Evolutionary conservation across 2,113 vertebrate genomes (phyloP).

Genomic region (Lasiurus borealis): DNA sequence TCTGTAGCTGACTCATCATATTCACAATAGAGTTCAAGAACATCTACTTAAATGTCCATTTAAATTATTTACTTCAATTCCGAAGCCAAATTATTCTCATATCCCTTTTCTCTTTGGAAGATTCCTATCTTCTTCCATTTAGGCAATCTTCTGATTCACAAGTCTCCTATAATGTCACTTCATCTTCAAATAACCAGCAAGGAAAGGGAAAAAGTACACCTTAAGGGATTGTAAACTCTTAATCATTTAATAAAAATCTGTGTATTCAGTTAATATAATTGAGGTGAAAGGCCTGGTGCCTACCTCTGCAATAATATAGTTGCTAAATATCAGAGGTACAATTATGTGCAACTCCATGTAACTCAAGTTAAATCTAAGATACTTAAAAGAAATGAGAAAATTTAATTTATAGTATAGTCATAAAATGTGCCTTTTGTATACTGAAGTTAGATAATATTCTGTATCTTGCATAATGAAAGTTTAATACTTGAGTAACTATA

Average conservation of each 20-base stretch:
- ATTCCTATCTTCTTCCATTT: neutral
- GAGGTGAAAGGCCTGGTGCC: neutral
- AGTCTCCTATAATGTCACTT: slow-evolving; percentile 20
- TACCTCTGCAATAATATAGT: neutral
- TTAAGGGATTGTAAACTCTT: slow-evolving; percentile 9
- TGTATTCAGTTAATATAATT: slow-evolving; percentile 25
- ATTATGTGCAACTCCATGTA: slow-evolving; percentile 17
- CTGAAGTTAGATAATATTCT: neutral
- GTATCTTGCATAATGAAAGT: neutral
- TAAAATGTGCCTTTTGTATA: slow-evolving; percentile 5
- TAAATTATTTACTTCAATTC: neutral
- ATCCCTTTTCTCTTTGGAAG: neutral
- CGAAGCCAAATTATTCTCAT: slow-evolving; percentile 37
- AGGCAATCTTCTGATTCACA: slow-evolving; percentile 35
- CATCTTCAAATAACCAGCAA: slow-evolving; percentile 17
- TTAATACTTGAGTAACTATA: neutral
- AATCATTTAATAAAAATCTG: slow-evolving; percentile 45
- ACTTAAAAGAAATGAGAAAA: slow-evolving; percentile 51
- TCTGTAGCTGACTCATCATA: neutral
- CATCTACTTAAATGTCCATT: neutral
- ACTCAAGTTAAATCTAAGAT: slow-evolving; percentile 29
- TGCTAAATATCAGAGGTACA: slow-evolving; percentile 11
- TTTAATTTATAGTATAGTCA: slow-evolving; percentile 18
- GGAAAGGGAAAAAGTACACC: neutral
- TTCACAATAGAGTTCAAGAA: slow-evolving; percentile 32